Percentiles rank a stretch among this genome's conserved stretches.
phyloP scores from a whole-genome alignment of 2,888 invertebrate species.

The Acronicta alni region DNA sequence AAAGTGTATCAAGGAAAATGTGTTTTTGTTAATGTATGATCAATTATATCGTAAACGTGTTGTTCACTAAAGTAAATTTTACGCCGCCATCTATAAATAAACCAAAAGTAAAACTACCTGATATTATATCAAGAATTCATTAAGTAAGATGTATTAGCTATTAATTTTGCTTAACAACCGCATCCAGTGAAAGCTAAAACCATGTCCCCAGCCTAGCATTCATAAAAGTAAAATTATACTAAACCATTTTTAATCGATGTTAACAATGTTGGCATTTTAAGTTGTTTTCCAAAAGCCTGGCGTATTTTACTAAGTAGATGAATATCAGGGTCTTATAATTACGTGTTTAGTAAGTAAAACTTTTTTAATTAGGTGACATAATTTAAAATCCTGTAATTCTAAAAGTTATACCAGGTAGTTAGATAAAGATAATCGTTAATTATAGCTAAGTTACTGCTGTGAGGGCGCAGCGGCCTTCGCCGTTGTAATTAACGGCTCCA shows the following conservation, averaged over 20 bases:
- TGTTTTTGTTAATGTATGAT: conserved; percentile 3
- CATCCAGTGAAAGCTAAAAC: not conserved
- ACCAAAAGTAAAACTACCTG: conserved; percentile 5
- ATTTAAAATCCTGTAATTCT: conserved; percentile 64
- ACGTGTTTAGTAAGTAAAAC: conserved; percentile 73
- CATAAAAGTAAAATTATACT: conserved; percentile 8
- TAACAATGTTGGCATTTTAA: conserved; percentile 11
- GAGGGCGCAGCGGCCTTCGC: conserved; percentile 27
- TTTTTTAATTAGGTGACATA: conserved; percentile 71
- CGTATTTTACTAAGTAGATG: conserved; percentile 70
- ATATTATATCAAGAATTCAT: conserved; percentile 8
- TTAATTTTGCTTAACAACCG: conserved; percentile 15
- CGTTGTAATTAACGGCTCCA: conserved; percentile 41
- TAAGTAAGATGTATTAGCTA: conserved; percentile 1
- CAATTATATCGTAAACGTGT: conserved; percentile 12
- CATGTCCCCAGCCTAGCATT: not conserved
- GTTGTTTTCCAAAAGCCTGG: conserved; percentile 44
- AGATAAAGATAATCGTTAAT: conserved; percentile 59
- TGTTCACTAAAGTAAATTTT: conserved; percentile 21
- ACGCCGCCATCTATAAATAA: conserved; percentile 13
- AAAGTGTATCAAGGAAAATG: conserved; percentile 8
- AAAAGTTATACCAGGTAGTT: conserved; percentile 63
- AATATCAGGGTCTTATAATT: conserved; percentile 82
- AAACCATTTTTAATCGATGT: conserved; percentile 10
- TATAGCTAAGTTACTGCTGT: conserved; percentile 50